Base-by-base conservation (phyloP, 2,888 invertebrate genomes). In the Scaptomyza caliginosa region DNA sequence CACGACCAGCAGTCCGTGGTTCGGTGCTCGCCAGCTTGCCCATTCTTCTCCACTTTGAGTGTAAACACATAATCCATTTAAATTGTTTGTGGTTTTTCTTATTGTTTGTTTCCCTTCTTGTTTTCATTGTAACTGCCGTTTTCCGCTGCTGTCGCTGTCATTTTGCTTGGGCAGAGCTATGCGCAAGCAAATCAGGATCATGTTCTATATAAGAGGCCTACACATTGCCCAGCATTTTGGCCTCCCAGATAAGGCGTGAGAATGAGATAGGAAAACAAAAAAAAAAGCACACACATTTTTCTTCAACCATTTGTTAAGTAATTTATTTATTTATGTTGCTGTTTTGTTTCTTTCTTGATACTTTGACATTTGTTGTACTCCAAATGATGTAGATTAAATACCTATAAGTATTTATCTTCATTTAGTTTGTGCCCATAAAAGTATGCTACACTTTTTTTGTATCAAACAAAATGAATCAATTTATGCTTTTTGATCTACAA, bases 61-160 rank as follows among this genome's bases (percentile, higher is more conserved):
- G 84, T 83, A 80, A 81, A 81, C 84, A 81, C 84, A 81, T 81
- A 81, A 81, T 81, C 86, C 81, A 86, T 81, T 81, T 86, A 86
- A 81, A 81, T 81, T 86, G 86, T 81, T 81, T 81, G 81, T 83
- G 81, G 84, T 79, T 83, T 73, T 83, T 76, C 80, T 86, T 80
- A 83, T 86, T 81, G 84, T 86, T 81, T 86, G 83, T 72, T 79
- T 83, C 73, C 59, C 67, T 74, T 65, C 77, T 70, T 69, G 67
- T 67, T 85, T 69, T 82, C 58, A 64, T 67, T 68, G 68, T 65
- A 68, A 54, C 67, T 68, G 79, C 65, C 63, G 56, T 72, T 85
- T 65, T 69, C 56, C 56, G 65, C 59, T 60, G 67, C 62, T 70
- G 60, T 64, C 43, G 63, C 72, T 76, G 66, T 75, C 72, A 59